phyloP scores from a whole-genome alignment of 1,140 invertebrate genomes.

The Microplitis demolitor region DNA sequence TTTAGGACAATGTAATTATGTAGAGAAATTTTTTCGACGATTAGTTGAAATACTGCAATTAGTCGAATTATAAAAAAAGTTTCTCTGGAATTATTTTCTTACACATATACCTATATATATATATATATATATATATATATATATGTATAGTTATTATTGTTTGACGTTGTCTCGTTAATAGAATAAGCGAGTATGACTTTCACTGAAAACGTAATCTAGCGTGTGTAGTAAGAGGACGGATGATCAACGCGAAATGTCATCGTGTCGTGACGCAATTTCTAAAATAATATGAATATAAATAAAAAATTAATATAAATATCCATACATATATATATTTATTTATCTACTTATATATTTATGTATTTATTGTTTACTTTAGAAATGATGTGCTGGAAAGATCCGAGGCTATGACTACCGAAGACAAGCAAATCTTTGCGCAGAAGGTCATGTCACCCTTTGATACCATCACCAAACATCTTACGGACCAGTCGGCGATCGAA shows the following conservation, averaged over 20 bases:
- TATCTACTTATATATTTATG: not conserved
- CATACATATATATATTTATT: not conserved
- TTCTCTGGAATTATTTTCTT: not conserved
- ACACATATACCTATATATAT: too few species aligned
- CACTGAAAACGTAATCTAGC: slow-evolving; percentile 4
- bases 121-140: too few species aligned
- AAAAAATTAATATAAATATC: slow-evolving; percentile 2
- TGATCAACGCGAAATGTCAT: slow-evolving; percentile 11
- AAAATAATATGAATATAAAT: slow-evolving; percentile 12
- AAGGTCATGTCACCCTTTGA: slow-evolving; percentile 47
- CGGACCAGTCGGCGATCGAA: slow-evolving; percentile 43
- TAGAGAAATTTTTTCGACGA: too few species aligned
- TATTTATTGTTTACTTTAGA: slow-evolving; percentile 35
- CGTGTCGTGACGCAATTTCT: not conserved
- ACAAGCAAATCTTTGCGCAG: slow-evolving; percentile 38
- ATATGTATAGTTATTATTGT: not conserved
- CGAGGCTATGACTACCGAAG: slow-evolving; percentile 33
- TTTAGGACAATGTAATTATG: too few species aligned
- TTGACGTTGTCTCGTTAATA: not conserved
- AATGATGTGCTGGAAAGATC: slow-evolving; percentile 47
- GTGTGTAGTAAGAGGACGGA: not conserved
- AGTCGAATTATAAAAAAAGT: not conserved
- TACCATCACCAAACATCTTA: slow-evolving; percentile 47
- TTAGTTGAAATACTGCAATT: too few species aligned
- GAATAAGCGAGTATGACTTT: slow-evolving; percentile 10